Evolutionary conservation across 2,113 vertebrate genomes (phyloP).

Genomic region (Irena cyanogastra): DNA sequence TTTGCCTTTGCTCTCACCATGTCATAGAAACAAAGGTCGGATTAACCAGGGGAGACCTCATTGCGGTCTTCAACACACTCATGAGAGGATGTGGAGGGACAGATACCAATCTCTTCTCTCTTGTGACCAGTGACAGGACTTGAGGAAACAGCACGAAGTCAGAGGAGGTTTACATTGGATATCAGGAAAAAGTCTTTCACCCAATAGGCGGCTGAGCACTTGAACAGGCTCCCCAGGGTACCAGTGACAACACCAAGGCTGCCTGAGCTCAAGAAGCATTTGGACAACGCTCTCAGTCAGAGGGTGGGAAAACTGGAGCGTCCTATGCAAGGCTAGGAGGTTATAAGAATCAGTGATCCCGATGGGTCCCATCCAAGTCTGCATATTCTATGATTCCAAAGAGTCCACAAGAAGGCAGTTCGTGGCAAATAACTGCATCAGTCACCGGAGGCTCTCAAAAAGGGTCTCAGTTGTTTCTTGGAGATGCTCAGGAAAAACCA

Average conservation of each 20-base stretch:
- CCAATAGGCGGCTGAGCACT: not conserved
- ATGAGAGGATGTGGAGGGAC: accelerated
- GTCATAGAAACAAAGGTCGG: not conserved
- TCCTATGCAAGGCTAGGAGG: not conserved
- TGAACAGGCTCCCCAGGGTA: not conserved
- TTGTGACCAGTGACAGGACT: not conserved
- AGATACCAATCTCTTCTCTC: not conserved
- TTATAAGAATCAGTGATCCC: not conserved
- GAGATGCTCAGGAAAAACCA: not conserved
- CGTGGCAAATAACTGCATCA: not conserved
- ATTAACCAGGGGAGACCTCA: not conserved
- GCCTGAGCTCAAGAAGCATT: not conserved
- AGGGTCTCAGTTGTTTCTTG: not conserved
- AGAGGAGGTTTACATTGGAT: not conserved
- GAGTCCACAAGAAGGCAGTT: not conserved
- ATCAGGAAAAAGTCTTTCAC: not conserved
- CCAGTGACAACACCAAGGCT: not conserved
- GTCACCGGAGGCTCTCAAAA: not conserved
- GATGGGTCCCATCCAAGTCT: not conserved
- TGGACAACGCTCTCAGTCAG: not conserved
- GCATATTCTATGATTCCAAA: not conserved
- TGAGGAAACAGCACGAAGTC: not conserved
- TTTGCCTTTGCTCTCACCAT: not conserved
- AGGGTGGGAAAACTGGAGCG: not conserved
- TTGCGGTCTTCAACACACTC: not conserved